Conservation (phyloP, 2,888 invertebrate species). For the Tenthredo amoena region DNA sequence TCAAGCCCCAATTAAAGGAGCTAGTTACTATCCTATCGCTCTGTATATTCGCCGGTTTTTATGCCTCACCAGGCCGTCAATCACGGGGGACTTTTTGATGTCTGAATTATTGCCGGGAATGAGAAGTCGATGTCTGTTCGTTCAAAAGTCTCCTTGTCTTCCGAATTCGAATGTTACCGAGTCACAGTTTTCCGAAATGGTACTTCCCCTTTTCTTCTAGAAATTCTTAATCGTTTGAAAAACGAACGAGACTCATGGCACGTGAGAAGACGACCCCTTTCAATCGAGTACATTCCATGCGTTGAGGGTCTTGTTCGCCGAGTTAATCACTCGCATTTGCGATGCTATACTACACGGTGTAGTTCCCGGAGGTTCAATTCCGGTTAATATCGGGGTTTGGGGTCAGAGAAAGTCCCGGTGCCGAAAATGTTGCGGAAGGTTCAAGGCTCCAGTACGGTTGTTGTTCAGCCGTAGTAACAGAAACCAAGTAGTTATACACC, state of each 20-base stretch:
- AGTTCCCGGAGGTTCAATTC: constrained; percentile 11
- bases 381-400: constrained; percentile 3
- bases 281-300: too few relatives aligned
- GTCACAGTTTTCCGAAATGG: too few relatives aligned
- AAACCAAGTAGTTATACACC: background rate
- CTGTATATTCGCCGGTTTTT: background rate
- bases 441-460: background rate
- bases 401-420: background rate
- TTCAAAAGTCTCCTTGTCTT: too few relatives aligned
- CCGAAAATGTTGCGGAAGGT: background rate
- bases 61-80: background rate
- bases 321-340: background rate
- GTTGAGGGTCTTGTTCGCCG: background rate
- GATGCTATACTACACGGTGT: background rate
- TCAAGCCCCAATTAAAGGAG: constrained; percentile 40
- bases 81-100: constrained; percentile 2
- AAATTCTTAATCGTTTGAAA: too few relatives aligned
- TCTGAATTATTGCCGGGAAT: background rate
- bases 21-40: constrained; percentile 25
- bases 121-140: too few relatives aligned
- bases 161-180: too few relatives aligned
- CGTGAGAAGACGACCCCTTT: too few relatives aligned
- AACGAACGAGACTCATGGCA: too few relatives aligned
- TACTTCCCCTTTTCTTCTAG: too few relatives aligned
- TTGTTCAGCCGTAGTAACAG: background rate